phyloP scores from a whole-genome alignment of 2,888 invertebrate species.

The Drosophila eohydei region DNA sequence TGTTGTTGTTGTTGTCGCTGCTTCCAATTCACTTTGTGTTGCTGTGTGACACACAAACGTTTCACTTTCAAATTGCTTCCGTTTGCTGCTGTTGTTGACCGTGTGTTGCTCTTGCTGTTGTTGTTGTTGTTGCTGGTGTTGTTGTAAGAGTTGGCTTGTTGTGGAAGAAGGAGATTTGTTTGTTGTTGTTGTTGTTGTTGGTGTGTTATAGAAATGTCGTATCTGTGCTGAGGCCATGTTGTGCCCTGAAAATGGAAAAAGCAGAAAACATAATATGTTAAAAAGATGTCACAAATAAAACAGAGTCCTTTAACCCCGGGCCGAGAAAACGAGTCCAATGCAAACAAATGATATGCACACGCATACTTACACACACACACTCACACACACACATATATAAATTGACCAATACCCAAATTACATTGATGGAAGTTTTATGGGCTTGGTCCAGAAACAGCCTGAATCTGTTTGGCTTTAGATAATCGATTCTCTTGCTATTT shows the following conservation, averaged over 20 bases:
- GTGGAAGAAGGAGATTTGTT: conserved; percentile 67
- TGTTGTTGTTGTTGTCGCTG: conserved; percentile 37
- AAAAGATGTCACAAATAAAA: conserved; percentile 41
- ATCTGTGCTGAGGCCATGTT: conserved; percentile 85
- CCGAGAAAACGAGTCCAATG: conserved; percentile 6
- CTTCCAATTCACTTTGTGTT: conserved; percentile 58
- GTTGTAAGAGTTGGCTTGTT: conserved; percentile 75
- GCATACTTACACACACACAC: neutral
- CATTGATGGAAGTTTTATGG: conserved; percentile 44
- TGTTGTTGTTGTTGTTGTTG: conserved; percentile 74
- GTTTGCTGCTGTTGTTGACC: conserved; percentile 56
- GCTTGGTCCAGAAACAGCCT: conserved; percentile 16
- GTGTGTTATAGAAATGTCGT: conserved; percentile 84
- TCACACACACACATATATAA: neutral
- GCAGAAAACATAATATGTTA: conserved; percentile 40
- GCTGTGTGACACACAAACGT: conserved; percentile 60
- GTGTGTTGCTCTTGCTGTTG: conserved; percentile 52
- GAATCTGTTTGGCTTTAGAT: conserved; percentile 35
- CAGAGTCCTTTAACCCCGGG: conserved; percentile 6
- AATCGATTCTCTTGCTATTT: conserved; percentile 55
- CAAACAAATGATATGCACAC: conserved; percentile 25
- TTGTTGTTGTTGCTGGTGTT: conserved; percentile 32
- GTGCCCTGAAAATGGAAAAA: conserved; percentile 80
- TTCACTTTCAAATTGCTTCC: conserved; percentile 77
- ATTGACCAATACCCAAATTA: conserved; percentile 38